Conservation (phyloP, 92 coral and sea anemone genomes). For the Bergia puertoricense region DNA sequence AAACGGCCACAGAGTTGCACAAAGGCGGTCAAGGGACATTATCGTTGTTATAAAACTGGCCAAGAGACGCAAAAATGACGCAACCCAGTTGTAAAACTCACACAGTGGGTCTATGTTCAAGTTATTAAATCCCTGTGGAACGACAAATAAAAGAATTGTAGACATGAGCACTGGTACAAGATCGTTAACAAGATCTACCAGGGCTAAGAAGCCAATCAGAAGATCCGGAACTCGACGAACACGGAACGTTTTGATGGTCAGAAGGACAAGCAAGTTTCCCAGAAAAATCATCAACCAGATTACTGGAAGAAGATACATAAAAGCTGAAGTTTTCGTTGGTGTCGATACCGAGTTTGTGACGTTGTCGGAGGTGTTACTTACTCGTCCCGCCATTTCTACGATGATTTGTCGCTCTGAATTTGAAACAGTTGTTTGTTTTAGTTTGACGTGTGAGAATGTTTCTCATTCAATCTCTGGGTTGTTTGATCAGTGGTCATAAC, state of each 20-base stretch:
- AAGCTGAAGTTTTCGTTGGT: neutral
- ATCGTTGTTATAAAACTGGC: conserved; percentile 54
- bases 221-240: conserved; percentile 57
- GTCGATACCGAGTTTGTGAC: neutral
- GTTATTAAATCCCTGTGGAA: conserved; percentile 43
- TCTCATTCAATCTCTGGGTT: neutral
- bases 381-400: conserved; percentile 13
- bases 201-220: conserved; percentile 52
- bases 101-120: conserved; percentile 30
- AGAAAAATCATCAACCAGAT: conserved; percentile 45
- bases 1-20: conserved; percentile 47
- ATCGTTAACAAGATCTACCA: conserved; percentile 51
- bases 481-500: neutral
- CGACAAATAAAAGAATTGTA: conserved; percentile 26
- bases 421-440: neutral
- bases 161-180: conserved; percentile 55
- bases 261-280: conserved; percentile 50
- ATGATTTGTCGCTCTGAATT: neutral
- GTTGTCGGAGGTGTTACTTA: neutral
- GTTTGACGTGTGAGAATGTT: neutral
- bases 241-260: conserved; percentile 47
- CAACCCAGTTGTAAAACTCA: conserved; percentile 59
- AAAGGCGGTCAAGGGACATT: conserved; percentile 53
- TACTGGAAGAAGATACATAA: conserved; percentile 47
- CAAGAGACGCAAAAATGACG: conserved; percentile 54